Percentiles rank a stretch among this genome's conserved stretches.
Conservation (phyloP, 2,113 vertebrate genomes). For the Hemiscyllium ocellatum region DNA sequence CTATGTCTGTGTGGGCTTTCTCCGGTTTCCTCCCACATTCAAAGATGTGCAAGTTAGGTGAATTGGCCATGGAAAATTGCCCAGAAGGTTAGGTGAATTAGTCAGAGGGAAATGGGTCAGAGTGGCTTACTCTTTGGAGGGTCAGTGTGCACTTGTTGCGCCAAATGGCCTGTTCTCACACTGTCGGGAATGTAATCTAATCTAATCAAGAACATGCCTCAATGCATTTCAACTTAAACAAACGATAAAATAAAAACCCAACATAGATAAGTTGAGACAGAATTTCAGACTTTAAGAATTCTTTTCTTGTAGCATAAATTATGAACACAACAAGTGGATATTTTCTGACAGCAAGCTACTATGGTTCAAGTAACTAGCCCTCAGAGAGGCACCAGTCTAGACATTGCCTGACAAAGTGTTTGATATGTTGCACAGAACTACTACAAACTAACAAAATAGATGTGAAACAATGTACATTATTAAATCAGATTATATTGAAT, state of each 20-base stretch:
- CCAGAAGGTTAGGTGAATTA: too few species aligned
- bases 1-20: too few species aligned
- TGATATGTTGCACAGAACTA: not conserved
- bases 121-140: too few species aligned
- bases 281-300: not conserved
- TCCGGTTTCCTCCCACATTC: too few species aligned
- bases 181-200: too few species aligned
- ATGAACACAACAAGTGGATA: conserved; percentile 12
- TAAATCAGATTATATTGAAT: not conserved
- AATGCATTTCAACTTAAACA: not conserved
- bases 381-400: conserved; percentile 29
- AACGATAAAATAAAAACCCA: not conserved
- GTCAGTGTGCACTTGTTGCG: too few species aligned
- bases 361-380: conserved; percentile 16
- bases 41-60: too few species aligned
- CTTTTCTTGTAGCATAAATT: not conserved
- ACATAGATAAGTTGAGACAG: too few species aligned
- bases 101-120: too few species aligned
- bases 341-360: not conserved
- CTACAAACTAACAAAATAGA: not conserved
- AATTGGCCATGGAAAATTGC: too few species aligned
- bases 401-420: not conserved
- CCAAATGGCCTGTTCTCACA: too few species aligned
- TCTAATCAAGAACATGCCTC: not conserved
- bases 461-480: not conserved